Percentiles rank a stretch among this genome's conserved stretches.
Conservation (phyloP, 2,113 vertebrate species). For the Phylloscopus whistleri region DNA sequence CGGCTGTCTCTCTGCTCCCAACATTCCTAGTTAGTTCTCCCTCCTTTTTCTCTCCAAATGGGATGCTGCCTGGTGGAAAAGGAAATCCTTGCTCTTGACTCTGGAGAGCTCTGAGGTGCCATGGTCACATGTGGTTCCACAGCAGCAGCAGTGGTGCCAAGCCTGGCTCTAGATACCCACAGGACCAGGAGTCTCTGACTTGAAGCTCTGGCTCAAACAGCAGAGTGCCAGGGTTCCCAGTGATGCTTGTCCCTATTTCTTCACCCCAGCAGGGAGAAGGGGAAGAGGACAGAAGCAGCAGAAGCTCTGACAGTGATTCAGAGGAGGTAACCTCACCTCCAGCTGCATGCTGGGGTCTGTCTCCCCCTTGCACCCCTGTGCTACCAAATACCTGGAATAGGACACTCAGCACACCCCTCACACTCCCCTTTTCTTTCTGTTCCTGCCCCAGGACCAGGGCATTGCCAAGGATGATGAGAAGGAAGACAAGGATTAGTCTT, state of each 20-base stretch:
- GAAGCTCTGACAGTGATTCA: not conserved
- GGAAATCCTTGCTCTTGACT: not conserved
- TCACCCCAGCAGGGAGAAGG: not conserved
- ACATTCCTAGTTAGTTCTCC: not conserved
- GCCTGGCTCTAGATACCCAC: not conserved
- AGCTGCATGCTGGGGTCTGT: not conserved
- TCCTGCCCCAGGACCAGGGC: not conserved
- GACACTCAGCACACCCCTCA: not conserved
- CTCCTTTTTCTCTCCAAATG: not conserved
- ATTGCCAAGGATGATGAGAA: not conserved
- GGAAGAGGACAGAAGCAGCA: not conserved
- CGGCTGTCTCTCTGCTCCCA: not conserved
- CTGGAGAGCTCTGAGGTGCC: not conserved
- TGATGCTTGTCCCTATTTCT: not conserved
- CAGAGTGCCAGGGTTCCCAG: not conserved
- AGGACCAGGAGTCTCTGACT: not conserved
- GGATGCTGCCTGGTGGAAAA: not conserved
- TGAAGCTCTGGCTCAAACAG: accelerated
- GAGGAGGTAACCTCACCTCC: constrained; percentile 25
- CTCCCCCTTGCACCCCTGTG: not conserved
- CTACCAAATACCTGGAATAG: not conserved
- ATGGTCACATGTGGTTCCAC: accelerated
- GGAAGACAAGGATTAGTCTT: constrained; percentile 20
- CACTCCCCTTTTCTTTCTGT: not conserved
- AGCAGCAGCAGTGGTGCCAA: not conserved